These are phyloP conservation scores for Chrysomallon squamiferum DNA, from an alignment of 1,140 invertebrate genomes.

Conservation along the genomic window DNA sequence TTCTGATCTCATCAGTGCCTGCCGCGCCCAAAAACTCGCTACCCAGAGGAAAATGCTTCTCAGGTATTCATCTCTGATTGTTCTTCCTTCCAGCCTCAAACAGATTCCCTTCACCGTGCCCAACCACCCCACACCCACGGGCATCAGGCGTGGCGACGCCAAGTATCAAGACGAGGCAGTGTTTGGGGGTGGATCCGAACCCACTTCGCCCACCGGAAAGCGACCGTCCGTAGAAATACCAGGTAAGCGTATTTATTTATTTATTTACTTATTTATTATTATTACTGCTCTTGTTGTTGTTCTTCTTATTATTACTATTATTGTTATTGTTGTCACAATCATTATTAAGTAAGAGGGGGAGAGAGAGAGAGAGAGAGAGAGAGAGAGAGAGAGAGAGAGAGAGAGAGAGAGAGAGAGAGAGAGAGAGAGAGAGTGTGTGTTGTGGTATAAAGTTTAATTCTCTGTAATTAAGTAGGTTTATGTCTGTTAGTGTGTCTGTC, in stretches of 20 bases:
- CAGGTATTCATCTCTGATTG: slow-evolving; percentile 46
- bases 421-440: too few relatives aligned
- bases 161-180: slow-evolving; percentile 24
- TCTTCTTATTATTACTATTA: too few relatives aligned
- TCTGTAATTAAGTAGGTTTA: too few relatives aligned
- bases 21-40: too few relatives aligned
- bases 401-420: too few relatives aligned
- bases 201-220: slow-evolving; percentile 45
- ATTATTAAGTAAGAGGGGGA: neutral
- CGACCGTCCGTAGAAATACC: slow-evolving; percentile 57
- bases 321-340: too few relatives aligned
- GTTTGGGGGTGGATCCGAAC: slow-evolving; percentile 39
- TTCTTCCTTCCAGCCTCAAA: slow-evolving; percentile 53
- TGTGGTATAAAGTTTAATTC: too few relatives aligned
- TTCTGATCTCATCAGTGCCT: too few relatives aligned
- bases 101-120: slow-evolving; percentile 58
- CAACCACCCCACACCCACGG: slow-evolving; percentile 17
- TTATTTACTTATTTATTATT: neutral
- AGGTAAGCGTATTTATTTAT: slow-evolving; percentile 28
- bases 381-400: too few relatives aligned
- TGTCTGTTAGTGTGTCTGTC: too few relatives aligned
- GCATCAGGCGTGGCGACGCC: slow-evolving; percentile 22
- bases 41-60: slow-evolving; percentile 15
- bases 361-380: too few relatives aligned
- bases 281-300: too few relatives aligned